Evolutionary conservation across 2,113 vertebrate genomes (phyloP), one percentile per base, ranked within the genome.

Genomic region (Seriola aureovittata): DNA sequence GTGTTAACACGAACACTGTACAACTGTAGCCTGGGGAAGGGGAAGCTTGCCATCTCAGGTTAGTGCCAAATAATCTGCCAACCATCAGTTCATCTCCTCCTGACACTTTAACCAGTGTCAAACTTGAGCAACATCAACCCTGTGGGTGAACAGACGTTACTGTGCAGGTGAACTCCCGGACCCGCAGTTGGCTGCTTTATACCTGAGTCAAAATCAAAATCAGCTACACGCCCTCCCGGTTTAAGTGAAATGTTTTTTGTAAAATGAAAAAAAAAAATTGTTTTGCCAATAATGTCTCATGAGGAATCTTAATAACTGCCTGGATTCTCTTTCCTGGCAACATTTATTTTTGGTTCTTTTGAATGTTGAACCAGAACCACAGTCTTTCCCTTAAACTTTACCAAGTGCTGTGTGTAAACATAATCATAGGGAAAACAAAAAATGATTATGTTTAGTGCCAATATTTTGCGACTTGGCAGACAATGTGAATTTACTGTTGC

Each of bases 21-120:
- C 65, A 69, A 55, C 9, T 64, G n/a, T 57, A 85, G 36, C 55
- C 75, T 9, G 34, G 23, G 52, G 60, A 29, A 54, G 50, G 63
- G 46, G 67, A 75, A 58, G 34, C 23, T 69, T 75, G 52, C 57
- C 65, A 65, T 67, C 36, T 76, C 52, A 34, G 29, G 1, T 4
- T 29, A 0, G 46, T 32, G 63, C 74, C 68, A 80, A 75, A 75
- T 67, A 69, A 67, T 32, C 21, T 38, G n/a, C 54, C 64, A 67
- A 74, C 74, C 48, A 63, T 85, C 58, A 78, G 70, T 85, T 65
- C 40, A 70, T 88, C 78, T 88, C 78, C 57, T 19, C 4, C 46
- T 77, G 85, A 81, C 82, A 87, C 40, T 58, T 66, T 11, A 71
- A 84, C 59, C 14, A 17, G 40, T 62, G 67, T 64, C 46, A 2